These are phyloP conservation scores for Clarias gariepinus DNA, from an alignment of 2,113 vertebrate species.

Conservation along the genomic window DNA sequence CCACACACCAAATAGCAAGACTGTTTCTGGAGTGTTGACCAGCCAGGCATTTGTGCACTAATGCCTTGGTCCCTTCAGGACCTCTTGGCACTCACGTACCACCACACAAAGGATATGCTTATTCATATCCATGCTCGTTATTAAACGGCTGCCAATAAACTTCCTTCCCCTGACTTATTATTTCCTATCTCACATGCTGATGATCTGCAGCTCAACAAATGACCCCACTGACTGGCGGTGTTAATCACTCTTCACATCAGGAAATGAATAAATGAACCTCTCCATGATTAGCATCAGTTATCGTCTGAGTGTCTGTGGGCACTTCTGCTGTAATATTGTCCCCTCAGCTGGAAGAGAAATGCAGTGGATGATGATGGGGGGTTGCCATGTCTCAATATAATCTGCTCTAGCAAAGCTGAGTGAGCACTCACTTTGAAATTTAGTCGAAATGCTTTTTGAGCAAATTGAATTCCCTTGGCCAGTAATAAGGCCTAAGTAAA, in stretches of 20 bases:
- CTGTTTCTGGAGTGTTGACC: constrained; percentile 24
- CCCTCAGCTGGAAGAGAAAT: constrained; percentile 46
- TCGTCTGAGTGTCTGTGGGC: constrained; percentile 47
- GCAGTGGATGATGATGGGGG: constrained; percentile 16
- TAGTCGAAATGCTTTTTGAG: neutral
- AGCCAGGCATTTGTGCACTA: constrained; percentile 28
- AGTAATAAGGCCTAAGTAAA: constrained; percentile 3
- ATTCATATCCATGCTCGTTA: constrained; percentile 37
- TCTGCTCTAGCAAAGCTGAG: neutral
- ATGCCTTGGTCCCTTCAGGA: constrained; percentile 26
- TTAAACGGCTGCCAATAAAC: constrained; percentile 37
- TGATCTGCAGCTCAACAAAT: constrained; percentile 51
- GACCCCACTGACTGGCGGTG: constrained; percentile 53
- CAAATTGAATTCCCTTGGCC: neutral
- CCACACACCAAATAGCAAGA: neutral
- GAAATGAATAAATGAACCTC: constrained; percentile 66
- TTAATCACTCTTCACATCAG: constrained; percentile 66
- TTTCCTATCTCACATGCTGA: constrained; percentile 25
- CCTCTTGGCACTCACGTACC: constrained; percentile 13
- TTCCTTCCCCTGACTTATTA: constrained; percentile 24
- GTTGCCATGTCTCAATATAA: constrained; percentile 22
- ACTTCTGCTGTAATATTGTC: constrained; percentile 47
- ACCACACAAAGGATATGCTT: constrained; percentile 29
- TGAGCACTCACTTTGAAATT: neutral
- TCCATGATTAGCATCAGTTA: constrained; percentile 55